These are phyloP conservation scores for Campylorhamphus procurvoides DNA, from an alignment of 2,113 vertebrate species.

Conservation along the genomic window DNA sequence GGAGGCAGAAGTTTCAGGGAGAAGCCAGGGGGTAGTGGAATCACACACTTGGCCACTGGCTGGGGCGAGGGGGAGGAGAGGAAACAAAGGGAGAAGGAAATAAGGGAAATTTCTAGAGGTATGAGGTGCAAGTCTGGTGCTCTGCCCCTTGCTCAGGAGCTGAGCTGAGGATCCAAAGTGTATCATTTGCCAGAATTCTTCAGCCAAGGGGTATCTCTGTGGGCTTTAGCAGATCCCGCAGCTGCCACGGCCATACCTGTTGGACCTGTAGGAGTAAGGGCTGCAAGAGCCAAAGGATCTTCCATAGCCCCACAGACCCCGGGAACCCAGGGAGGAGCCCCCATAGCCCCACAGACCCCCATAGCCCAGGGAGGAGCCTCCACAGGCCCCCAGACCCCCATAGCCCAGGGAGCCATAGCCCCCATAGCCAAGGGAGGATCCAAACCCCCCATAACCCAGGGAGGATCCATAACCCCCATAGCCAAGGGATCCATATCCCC, in stretches of 20 bases:
- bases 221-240: not conserved
- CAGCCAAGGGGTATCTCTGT: accelerated
- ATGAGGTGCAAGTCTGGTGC: not conserved
- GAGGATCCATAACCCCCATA: not conserved
- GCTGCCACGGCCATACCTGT: not conserved
- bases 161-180: not conserved
- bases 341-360: not conserved
- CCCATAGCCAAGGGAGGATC: not conserved
- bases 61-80: not conserved
- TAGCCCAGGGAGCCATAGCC: not conserved
- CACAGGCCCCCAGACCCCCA: not conserved
- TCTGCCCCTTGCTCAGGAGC: not conserved
- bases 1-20: not conserved
- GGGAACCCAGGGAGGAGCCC: not conserved
- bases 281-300: not conserved
- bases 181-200: not conserved
- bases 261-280: not conserved
- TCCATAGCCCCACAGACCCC: not conserved
- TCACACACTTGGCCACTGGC: accelerated
- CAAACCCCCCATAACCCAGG: not conserved
- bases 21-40: accelerated
- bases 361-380: not conserved
- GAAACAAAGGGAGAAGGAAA: not conserved
- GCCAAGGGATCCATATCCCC: not conserved
- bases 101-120: not conserved